Conservation (phyloP, 2,888 invertebrate species). For the Micoletzkya japonica region DNA sequence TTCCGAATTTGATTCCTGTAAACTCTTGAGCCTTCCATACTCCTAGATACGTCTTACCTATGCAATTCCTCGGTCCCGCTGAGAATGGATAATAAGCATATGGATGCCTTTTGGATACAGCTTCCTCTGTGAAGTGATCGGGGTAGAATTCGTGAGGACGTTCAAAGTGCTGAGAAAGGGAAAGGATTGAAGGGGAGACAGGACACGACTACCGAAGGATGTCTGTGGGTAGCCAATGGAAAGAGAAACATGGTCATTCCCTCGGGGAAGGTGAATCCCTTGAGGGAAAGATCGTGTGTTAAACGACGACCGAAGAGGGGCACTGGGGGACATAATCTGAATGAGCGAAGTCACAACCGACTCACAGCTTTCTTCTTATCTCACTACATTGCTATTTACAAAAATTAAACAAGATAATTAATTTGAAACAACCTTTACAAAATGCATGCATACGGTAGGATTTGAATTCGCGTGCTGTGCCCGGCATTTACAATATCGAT, state of each 20-base stretch:
- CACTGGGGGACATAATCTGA: constrained; percentile 48
- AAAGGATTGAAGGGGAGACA: neutral
- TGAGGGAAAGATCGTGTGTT: constrained; percentile 59
- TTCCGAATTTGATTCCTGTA: constrained; percentile 21
- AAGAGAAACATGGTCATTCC: neutral
- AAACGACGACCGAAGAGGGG: constrained; percentile 46
- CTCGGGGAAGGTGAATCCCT: constrained; percentile 26
- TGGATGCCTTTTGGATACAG: constrained; percentile 38
- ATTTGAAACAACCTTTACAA: too few relatives aligned
- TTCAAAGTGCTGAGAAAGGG: constrained; percentile 5
- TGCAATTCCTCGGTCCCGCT: constrained; percentile 54
- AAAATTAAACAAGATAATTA: too few relatives aligned
- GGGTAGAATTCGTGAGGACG: constrained; percentile 7
- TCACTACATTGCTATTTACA: too few relatives aligned
- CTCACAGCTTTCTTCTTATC: too few relatives aligned
- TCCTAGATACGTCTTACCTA: constrained; percentile 33
- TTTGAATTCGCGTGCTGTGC: too few relatives aligned
- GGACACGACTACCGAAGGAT: neutral
- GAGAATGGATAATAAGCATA: constrained; percentile 47
- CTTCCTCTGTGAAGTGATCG: constrained; percentile 19
- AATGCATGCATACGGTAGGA: too few relatives aligned
- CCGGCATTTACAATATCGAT: too few relatives aligned
- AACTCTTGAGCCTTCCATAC: neutral
- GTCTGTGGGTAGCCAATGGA: constrained; percentile 16
- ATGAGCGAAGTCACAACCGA: too few relatives aligned